Conservation (phyloP, 2,888 invertebrate genomes). For the Poecilobothrus nobilitatus region DNA sequence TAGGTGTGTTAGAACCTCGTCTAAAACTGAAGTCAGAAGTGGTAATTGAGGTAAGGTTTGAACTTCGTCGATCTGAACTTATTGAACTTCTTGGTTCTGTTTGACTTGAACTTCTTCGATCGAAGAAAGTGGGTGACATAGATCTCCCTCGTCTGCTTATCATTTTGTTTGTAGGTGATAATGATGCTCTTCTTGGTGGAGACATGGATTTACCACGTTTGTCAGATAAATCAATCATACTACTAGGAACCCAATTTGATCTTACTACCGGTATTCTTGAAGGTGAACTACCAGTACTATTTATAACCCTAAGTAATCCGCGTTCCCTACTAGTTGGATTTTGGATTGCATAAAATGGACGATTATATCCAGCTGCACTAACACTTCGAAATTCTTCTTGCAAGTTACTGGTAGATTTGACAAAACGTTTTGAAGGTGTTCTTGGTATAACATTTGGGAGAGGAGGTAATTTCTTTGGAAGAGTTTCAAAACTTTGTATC, state of each 20-base stretch:
- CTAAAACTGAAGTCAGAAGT: slow-evolving; percentile 42
- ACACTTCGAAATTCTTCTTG: slow-evolving; percentile 13
- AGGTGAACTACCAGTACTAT: slow-evolving; percentile 29
- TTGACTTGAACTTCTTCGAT: slow-evolving; percentile 40
- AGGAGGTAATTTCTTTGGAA: slow-evolving; percentile 11
- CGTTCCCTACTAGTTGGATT: slow-evolving; percentile 42
- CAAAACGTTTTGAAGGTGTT: slow-evolving; percentile 26
- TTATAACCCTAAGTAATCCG: slow-evolving; percentile 37
- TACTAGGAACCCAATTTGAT: slow-evolving; percentile 33
- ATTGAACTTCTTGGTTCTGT: slow-evolving; percentile 29
- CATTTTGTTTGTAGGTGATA: slow-evolving; percentile 15
- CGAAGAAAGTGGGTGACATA: slow-evolving; percentile 31
- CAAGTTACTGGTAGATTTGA: slow-evolving; percentile 33
- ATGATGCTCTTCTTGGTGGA: slow-evolving; percentile 19
- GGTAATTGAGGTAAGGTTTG: slow-evolving; percentile 39
- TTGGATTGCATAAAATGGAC: slow-evolving; percentile 32
- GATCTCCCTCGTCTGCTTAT: slow-evolving; percentile 29
- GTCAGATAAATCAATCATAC: slow-evolving; percentile 35
- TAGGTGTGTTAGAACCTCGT: slow-evolving; percentile 29
- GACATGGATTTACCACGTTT: slow-evolving; percentile 17
- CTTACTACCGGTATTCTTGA: slow-evolving; percentile 32
- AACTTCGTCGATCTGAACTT: slow-evolving; percentile 38
- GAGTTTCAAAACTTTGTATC: slow-evolving; percentile 17
- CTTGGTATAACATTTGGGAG: neutral
- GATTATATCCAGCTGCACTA: slow-evolving; percentile 28